Evolutionary conservation across 2,113 vertebrate species (phyloP).

Genomic region (Ancistrus triradiatus): DNA sequence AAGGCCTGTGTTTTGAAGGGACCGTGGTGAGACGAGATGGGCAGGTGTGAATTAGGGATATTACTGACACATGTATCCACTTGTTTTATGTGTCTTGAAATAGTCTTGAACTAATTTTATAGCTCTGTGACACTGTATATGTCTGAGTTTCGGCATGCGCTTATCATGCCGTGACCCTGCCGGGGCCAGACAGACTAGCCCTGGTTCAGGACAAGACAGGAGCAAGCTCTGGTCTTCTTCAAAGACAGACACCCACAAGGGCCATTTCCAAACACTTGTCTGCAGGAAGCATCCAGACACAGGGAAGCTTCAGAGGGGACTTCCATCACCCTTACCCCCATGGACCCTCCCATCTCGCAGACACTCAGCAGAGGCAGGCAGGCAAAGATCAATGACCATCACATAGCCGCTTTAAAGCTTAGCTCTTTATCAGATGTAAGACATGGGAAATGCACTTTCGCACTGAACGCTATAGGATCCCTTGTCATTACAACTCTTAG

Average conservation of each 20-base stretch:
- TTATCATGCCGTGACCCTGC: slow-evolving; percentile 9
- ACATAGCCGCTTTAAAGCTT: slow-evolving; percentile 21
- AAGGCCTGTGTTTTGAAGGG: neutral
- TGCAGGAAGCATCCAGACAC: slow-evolving; percentile 38
- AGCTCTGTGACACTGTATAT: slow-evolving; percentile 1
- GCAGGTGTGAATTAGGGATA: neutral
- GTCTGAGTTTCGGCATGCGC: neutral
- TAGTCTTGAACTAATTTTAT: slow-evolving; percentile 9
- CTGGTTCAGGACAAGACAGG: slow-evolving; percentile 18
- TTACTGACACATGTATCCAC: neutral
- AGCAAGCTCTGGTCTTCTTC: slow-evolving; percentile 45
- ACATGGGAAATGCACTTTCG: slow-evolving; percentile 31
- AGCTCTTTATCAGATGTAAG: slow-evolving; percentile 12
- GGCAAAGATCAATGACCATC: slow-evolving; percentile 9
- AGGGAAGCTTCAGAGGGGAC: slow-evolving; percentile 22
- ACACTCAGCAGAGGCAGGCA: slow-evolving; percentile 30
- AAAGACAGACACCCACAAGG: slow-evolving; percentile 37
- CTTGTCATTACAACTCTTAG: too few species aligned
- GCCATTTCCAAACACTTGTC: slow-evolving; percentile 43
- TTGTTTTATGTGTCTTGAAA: neutral
- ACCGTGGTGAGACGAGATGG: neutral
- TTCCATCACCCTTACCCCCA: slow-evolving; percentile 15
- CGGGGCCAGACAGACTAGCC: slow-evolving; percentile 24
- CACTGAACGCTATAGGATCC: slow-evolving; percentile 9
- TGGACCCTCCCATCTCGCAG: slow-evolving; percentile 22